These are phyloP conservation scores for Brachyistius frenatus DNA, from an alignment of 2,113 vertebrate genomes.

Conservation along the genomic window DNA sequence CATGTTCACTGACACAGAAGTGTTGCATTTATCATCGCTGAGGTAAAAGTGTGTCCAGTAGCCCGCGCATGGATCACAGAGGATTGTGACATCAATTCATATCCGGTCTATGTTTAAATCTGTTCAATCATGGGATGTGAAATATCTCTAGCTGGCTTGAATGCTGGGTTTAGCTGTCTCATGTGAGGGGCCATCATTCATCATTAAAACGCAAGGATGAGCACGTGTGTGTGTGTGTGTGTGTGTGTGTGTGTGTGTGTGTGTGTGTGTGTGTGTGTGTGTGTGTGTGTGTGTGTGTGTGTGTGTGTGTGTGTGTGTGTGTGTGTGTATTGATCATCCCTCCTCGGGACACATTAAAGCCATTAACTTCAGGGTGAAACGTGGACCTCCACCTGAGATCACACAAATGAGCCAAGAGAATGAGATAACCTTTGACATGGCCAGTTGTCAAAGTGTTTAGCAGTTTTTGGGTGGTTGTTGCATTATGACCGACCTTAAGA, in stretches of 20 bases:
- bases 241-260: neutral
- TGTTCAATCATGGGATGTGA: slow-evolving; percentile 61
- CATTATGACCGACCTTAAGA: slow-evolving; percentile 11
- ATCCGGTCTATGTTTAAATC: slow-evolving; percentile 38
- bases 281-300: neutral
- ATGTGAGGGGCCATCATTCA: slow-evolving; percentile 15
- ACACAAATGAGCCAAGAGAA: slow-evolving; percentile 2
- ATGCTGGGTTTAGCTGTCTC: slow-evolving; percentile 42
- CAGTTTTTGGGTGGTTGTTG: slow-evolving; percentile 9
- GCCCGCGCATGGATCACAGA: slow-evolving; percentile 13
- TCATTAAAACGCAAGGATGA: slow-evolving; percentile 16
- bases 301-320: neutral
- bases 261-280: neutral
- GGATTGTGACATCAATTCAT: slow-evolving; percentile 38
- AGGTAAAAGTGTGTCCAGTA: slow-evolving; percentile 41
- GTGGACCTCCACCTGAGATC: slow-evolving; percentile 12
- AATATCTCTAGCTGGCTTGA: slow-evolving; percentile 57
- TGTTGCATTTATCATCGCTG: slow-evolving; percentile 72
- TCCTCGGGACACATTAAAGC: slow-evolving; percentile 32
- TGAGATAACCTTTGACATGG: slow-evolving; percentile 23
- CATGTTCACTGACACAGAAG: slow-evolving; percentile 40
- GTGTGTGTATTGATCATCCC: neutral
- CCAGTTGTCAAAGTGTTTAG: slow-evolving; percentile 18
- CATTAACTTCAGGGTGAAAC: slow-evolving; percentile 33
- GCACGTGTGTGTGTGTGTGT: neutral